Base-by-base conservation (phyloP, 2,888 invertebrate species). In the Drosophila subquinaria region DNA sequence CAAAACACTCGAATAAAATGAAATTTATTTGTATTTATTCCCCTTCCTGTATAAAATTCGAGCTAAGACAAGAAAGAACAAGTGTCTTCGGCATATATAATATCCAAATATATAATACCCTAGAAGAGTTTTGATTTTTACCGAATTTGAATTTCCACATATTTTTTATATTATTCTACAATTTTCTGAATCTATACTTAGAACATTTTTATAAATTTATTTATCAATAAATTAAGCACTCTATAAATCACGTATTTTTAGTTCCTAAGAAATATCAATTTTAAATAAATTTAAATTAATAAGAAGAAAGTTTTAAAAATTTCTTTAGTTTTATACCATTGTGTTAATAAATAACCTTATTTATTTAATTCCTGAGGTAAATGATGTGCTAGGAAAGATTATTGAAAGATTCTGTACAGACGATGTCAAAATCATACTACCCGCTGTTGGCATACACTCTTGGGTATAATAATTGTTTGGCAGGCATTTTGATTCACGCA, bases 11-110 rank as follows among this genome's bases (percentile, higher is more conserved):
- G 78, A 79, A 79, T 76, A 69, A 76, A 86, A 89, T 82, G 67
- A 76, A 85, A 89, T 86, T 89, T 84, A 85, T 88, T 85, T 89
- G 80, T 73, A 78, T 78, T 80, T 23, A 60, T 27, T 15, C 10
- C 48, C 52, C 48, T 69, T 70, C 72, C 67, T 72, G 69, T 69
- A 55, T 0, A 59, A 64, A 73, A 66, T 69, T 86, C 73, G 69
- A 76, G 66, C 76, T 69, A 63, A 83, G 47, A 47, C 62, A 48
- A 40, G 45, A 30, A 47, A 59, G 10, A 4, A 8, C 17, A 30
- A 59, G 27, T 48, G 10, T 15, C 15, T 47, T 15, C 1, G 35
- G 2, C 8, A 23, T 45, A 1, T 6, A 30, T 8, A 30, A 8
- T 30, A 30, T 8, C 23, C 11, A 1, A 23, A 33, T 9, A 36